Evolutionary conservation across 64 coral and sea anemone species (phyloP), one percentile per base, ranked within the genome.

Genomic region (Acropora tenuis): DNA sequence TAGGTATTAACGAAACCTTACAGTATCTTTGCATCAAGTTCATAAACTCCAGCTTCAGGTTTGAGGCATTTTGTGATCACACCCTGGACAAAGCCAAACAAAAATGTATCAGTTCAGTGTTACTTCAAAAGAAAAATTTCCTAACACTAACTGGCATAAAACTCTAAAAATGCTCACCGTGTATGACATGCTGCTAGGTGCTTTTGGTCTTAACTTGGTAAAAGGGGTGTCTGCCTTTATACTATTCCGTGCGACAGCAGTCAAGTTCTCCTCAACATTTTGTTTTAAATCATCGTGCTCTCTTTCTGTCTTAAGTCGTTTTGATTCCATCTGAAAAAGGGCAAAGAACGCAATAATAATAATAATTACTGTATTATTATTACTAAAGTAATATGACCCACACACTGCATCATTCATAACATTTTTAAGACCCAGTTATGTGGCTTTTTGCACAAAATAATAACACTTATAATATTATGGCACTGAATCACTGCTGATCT

Each of bases 21-120:
- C 92, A 86, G 89, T 89, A 94, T 83, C 67, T 89, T 94, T 41
- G 20, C 73, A 57, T 94, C 92, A 78, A 94, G 69, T 84, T 94
- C 92, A 83, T 82, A 94, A 83, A 94, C 76, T 76, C 92, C 92
- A 72, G 92, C 86, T 75, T 94, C 87, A 48, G 78, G 92, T 48
- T 89, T 89, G 71, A 89, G 18, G n/a, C 79, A 89, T 41, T 58
- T 74, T 20, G 69, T 94, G 16, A 94, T 83, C 47, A 80, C 86
- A 11, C 92, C 92, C 92, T 94, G 59, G 11, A 15, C 71, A 66
- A 75, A 78, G 1, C 12, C 4, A 17, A 68, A n/a, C 18, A 71
- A 20, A n/a, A 20, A 0, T 3, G 4, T 55, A 55, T 55, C 52
- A 55, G 63, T 68, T 68, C 17, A 3, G 68, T 8, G 4, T 19